Base-by-base conservation (phyloP, 2,797 vertebrate species). In the Poeciliopsis gracilis region DNA sequence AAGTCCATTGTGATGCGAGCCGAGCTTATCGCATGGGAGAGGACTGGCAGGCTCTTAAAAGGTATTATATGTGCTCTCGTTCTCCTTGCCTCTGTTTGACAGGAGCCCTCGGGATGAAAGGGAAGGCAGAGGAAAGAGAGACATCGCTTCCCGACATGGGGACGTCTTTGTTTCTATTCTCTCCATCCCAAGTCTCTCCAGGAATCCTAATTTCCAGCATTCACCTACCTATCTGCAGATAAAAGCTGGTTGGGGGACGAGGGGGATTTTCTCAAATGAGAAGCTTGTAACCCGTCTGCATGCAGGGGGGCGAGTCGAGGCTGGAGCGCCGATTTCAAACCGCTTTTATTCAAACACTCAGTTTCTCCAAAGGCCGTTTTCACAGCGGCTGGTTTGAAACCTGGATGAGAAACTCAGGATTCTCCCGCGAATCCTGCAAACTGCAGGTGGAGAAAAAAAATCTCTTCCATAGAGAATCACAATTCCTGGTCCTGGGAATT, bases 101-200 rank as follows among this genome's bases (percentile, higher is more conserved):
- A 93, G 93, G 89, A 94, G 91, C 93, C 91, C 93, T 94, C 90
- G 92, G 91, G 91, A 94, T 94, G 91, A 93, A 94, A 95, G 92
- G 92, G 91, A 93, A 94, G 91, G 92, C 90, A 90, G 90, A 92
- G 89, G 92, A 93, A 94, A 92, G 93, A 93, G 90, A 95, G 94
- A 94, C 94, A 94, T 93, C 92, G 91, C 90, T 94, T 93, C 93
- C 93, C 93, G 92, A 95, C 94, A 95, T 94, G 93, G 91, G 92
- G 93, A 95, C 90, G 92, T 93, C 94, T 95, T 95, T 95, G 94
- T 95, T 94, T 95, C 94, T 95, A 94, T 95, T 95, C 94, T 95
- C 92, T 91, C 89, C 93, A 86, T 89, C 90, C 93, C 90, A 91
- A 94, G 93, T 95, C 94, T 95, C 94, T 93, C 93, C 94, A 95